Evolutionary conservation across 2,797 vertebrate species (phyloP).

Genomic region (Macropus fuliginosus): DNA sequence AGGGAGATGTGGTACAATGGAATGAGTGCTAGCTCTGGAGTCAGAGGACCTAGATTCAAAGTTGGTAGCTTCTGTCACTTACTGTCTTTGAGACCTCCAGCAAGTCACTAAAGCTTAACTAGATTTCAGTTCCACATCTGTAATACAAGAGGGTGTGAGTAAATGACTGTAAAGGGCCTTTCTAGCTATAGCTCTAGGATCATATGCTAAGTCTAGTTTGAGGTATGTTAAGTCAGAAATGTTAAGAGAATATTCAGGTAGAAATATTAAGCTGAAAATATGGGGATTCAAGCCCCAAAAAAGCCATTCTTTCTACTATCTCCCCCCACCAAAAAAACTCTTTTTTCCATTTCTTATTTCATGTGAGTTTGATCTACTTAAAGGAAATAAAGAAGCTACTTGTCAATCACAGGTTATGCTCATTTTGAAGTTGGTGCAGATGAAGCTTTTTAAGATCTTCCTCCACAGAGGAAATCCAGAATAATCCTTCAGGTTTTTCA

Average conservation of each 20-base stretch:
- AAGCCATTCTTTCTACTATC: neutral
- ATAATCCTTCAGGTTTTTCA: neutral
- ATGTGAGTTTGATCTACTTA: neutral
- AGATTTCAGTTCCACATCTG: neutral
- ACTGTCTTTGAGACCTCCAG: neutral
- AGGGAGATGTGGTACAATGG: neutral
- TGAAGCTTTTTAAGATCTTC: conserved; percentile 34
- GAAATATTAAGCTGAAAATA: neutral
- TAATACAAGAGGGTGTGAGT: neutral
- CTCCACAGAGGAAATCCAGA: conserved; percentile 5
- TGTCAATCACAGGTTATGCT: neutral
- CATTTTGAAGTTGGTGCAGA: conserved; percentile 8
- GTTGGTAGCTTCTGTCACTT: neutral
- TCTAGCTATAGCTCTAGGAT: neutral
- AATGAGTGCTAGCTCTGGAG: neutral
- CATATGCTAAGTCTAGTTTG: neutral
- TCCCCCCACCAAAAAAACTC: neutral
- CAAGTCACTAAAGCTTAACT: neutral
- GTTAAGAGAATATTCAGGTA: neutral
- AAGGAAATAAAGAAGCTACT: conserved; percentile 4
- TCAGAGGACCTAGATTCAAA: neutral
- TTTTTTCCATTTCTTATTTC: neutral
- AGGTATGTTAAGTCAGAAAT: neutral
- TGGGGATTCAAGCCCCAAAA: neutral
- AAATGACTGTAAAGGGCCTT: neutral